Evolutionary conservation across 1,140 invertebrate species (phyloP).

Genomic region (Vollenhovia emeryi): DNA sequence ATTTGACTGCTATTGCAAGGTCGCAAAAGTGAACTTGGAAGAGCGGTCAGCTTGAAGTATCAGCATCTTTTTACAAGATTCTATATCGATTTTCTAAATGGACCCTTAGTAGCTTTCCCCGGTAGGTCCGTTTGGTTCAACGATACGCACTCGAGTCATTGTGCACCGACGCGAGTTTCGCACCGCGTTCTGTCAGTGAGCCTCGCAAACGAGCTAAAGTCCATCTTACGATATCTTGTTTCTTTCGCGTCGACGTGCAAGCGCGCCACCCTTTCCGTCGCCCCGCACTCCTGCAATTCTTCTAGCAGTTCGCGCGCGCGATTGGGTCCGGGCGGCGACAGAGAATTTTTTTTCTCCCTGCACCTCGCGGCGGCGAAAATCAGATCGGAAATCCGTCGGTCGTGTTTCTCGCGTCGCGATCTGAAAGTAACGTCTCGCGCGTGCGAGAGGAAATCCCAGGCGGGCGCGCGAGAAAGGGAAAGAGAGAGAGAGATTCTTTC

Average conservation of each 20-base stretch:
- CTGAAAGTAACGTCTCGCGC: conserved; percentile 1
- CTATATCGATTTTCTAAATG: background rate
- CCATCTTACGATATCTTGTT: conserved; percentile 29
- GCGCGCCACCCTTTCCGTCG: conserved; percentile 1
- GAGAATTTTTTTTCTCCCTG: background rate
- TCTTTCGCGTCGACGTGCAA: background rate
- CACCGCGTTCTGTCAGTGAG: conserved; percentile 42
- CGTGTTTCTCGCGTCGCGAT: background rate
- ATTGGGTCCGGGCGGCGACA: background rate
- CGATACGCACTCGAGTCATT: conserved; percentile 50
- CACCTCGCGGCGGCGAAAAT: background rate
- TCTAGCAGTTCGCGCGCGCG: background rate
- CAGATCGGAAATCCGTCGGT: conserved; percentile 21
- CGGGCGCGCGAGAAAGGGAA: background rate
- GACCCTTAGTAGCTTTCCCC: background rate
- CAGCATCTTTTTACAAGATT: background rate
- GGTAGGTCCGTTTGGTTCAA: background rate
- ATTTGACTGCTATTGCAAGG: background rate
- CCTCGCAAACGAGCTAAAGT: conserved; percentile 19
- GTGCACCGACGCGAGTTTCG: conserved; percentile 38
- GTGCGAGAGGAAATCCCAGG: background rate
- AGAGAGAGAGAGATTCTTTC: background rate
- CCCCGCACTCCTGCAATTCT: conserved; percentile 16
- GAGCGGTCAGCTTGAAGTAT: background rate
- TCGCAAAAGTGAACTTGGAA: background rate